Percentiles rank a stretch among this genome's conserved stretches.
phyloP scores from a whole-genome alignment of 2,888 invertebrate species.

The Sarcophaga subvicina region DNA sequence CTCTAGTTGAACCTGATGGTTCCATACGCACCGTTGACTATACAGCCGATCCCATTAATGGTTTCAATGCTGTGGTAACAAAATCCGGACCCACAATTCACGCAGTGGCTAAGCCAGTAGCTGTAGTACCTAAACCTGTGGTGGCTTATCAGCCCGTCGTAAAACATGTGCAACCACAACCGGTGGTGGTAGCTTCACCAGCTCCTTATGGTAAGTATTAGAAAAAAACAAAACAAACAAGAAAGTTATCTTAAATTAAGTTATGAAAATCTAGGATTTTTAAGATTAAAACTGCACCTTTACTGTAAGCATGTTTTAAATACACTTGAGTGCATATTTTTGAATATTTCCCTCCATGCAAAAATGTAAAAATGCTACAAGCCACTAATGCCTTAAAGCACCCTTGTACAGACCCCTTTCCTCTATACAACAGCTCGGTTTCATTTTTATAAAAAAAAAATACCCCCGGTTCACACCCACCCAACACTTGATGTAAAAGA shows the following conservation, averaged over 20 bases:
- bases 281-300: neutral
- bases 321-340: neutral
- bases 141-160: conserved; percentile 75
- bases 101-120: conserved; percentile 79
- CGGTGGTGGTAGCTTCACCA: conserved; percentile 77
- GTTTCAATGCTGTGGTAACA: conserved; percentile 81
- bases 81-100: conserved; percentile 81
- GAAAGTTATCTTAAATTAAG: neutral
- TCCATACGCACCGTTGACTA: conserved; percentile 82
- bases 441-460: neutral
- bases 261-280: neutral
- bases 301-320: conserved; percentile 27
- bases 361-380: neutral
- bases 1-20: conserved; percentile 81
- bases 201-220: conserved; percentile 80
- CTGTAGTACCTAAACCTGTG: conserved; percentile 78
- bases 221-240: neutral
- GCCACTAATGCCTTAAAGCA: neutral
- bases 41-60: conserved; percentile 81
- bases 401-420: neutral
- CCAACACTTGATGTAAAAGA: conserved; percentile 6
- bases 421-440: neutral
- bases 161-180: conserved; percentile 74
- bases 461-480: neutral
- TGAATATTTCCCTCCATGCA: neutral